Base-by-base conservation (phyloP, 2,113 vertebrate genomes). In the Menura novaehollandiae region DNA sequence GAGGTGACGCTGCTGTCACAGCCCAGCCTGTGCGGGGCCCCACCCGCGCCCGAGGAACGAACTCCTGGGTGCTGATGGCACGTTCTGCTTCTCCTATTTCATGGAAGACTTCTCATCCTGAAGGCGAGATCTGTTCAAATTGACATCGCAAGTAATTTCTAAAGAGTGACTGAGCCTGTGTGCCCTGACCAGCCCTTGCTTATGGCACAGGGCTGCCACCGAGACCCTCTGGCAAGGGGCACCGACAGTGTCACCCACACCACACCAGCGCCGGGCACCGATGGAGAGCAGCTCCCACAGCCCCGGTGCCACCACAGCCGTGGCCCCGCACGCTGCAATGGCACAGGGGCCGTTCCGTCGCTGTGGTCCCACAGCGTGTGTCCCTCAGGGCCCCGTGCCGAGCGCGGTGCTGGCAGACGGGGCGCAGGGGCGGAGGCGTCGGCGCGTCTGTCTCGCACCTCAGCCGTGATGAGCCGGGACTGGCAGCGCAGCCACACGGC, bases 241-340 rank as follows among this genome's bases (percentile, higher is more conserved):
- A 17, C 66, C 3, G 35, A 1, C n/a, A 1, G 53, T 7, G 33
- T 5, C 4, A 9, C 64, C 1, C 1, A 1, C n/a, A 0, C 30
- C 2, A 8, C 32, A 0, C 58, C 16, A 2, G 11, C 1, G 14
- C 62, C 1, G 63, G 5, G 13, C 69, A 2, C 59, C 1, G 53
- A 11, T 0, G n/a, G 66, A 30, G 28, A 39, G 7, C 71, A 15
- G 47, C 59, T 23, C 20, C n/a, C 55, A 0, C 27, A 23, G n/a
- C 2, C 6, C 6, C 22, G 27, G 10, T 11, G 56, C 44, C 56
- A 19, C n/a, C n/a, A 2, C 20, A 20, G 55, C 73, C 3, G 6
- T 2, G 75, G n/a, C 18, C n/a, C 33, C 4, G 33, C 11, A 1
- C 1, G 21, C 43, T 4, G 10, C 53, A 7, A 1, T 0, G 33